phyloP scores from a whole-genome alignment of 2,888 invertebrate species.

The Xiphydria camelus region DNA sequence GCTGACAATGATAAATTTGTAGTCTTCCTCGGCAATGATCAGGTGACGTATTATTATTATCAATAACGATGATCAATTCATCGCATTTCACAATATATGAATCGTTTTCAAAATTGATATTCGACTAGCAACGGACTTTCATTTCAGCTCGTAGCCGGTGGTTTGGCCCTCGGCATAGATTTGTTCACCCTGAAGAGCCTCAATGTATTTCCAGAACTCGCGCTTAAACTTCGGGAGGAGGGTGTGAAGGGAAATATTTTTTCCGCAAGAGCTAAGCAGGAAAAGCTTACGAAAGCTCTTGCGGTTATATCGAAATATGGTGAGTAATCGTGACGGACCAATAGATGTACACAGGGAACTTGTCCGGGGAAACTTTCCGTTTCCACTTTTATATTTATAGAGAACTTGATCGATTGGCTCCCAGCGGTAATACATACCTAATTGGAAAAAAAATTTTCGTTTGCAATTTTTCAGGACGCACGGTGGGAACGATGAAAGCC shows the following conservation, averaged over 20 bases:
- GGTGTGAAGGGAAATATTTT: constrained; percentile 59
- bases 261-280: constrained; percentile 62
- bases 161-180: constrained; percentile 69
- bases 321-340: no score
- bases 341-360: neutral
- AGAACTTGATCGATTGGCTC: no score
- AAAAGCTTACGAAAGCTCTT: constrained; percentile 50
- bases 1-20: constrained; percentile 61
- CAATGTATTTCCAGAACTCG: constrained; percentile 68
- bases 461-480: constrained; percentile 61
- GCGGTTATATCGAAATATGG: constrained; percentile 55
- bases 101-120: no score
- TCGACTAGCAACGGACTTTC: constrained; percentile 10
- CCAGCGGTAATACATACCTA: no score
- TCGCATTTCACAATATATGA: no score
- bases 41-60: constrained; percentile 55
- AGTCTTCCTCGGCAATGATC: constrained; percentile 72
- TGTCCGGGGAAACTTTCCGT: neutral
- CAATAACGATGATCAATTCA: no score
- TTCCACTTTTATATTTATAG: no score
- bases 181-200: constrained; percentile 73
- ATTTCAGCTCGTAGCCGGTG: constrained; percentile 68
- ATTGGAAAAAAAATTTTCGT: neutral
- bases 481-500: constrained; percentile 73
- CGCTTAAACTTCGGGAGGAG: constrained; percentile 63